Base-by-base conservation (phyloP, 2,888 invertebrate species). In the Amiota communis region DNA sequence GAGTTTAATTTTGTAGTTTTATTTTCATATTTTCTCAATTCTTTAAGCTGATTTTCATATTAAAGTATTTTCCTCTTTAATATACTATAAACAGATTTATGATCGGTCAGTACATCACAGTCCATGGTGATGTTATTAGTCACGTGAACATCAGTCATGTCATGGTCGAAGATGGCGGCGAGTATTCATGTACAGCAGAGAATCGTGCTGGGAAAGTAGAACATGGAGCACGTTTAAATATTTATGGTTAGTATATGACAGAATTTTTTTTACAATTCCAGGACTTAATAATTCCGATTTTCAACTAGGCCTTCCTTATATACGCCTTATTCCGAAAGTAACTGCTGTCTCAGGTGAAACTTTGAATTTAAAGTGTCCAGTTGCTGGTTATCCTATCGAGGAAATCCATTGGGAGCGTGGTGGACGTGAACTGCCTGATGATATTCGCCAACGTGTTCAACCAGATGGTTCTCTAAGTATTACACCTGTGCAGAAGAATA, bases 141-240 rank as follows among this genome's bases (percentile, higher is more conserved):
- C 94, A 95, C 90, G 94, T 95, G 81, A 95, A 95, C 91, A 95
- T 96, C 85, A 94, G 93, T 87, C 93, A 93, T 87, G 94, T 94
- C 80, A 93, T 92, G 91, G 93, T 94, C 68, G 93, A 94, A 89
- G 95, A 95, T 86, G 95, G 95, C 17, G 96, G 95, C 23, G 94
- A 95, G 88, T 95, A 95, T 90, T 92, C 93, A 63, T 96, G 96
- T 87, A 92, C 91, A 8, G 95, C 94, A 0, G 93, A 93, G 86
- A 96, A 95, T 90, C 91, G 94, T 57, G 95, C 94, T 23, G 95
- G 95, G 36, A 92, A 92, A 88, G 92, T 92, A 67, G 91, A 92
- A 47, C 95, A 95, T 90, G 92, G 93, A n/a, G 94, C 94, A 51
- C 91, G 94, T 77, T 91, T 96, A 77, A 95, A 95, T 90, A 93